phyloP scores from a whole-genome alignment of 2,797 vertebrate genomes.

The Forpus xanthops region DNA sequence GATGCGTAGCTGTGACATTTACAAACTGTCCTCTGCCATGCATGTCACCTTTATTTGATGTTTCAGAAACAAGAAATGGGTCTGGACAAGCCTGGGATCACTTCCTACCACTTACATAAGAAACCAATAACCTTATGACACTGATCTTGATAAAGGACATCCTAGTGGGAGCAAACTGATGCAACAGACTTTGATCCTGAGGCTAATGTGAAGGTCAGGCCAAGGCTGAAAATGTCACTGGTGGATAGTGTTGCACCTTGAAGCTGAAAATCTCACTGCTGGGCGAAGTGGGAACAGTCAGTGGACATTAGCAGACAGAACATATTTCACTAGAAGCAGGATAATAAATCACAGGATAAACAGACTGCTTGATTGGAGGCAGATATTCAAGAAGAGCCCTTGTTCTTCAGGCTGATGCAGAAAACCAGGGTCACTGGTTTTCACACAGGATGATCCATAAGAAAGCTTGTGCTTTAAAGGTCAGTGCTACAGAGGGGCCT shows the following conservation, averaged over 20 bases:
- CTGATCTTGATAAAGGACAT: not conserved
- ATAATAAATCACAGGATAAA: not conserved
- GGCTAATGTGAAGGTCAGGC: slow-evolving; percentile 4
- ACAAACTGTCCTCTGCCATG: not conserved
- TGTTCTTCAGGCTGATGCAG: not conserved
- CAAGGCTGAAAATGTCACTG: not conserved
- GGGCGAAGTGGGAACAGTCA: not conserved
- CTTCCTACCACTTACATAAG: not conserved
- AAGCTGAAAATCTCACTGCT: not conserved
- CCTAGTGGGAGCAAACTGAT: not conserved
- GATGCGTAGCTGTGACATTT: not conserved
- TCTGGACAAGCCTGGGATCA: not conserved
- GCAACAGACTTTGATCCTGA: not conserved
- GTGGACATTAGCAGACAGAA: not conserved
- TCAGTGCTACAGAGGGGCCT: not conserved
- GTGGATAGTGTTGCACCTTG: not conserved
- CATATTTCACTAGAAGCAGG: not conserved
- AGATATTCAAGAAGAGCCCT: not conserved
- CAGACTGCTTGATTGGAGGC: not conserved
- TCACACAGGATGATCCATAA: rapidly evolving
- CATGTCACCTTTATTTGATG: not conserved
- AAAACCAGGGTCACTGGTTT: not conserved
- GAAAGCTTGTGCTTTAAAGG: not conserved
- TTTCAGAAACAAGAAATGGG: not conserved
- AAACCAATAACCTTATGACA: not conserved